phyloP scores from a whole-genome alignment of 2,797 vertebrate genomes.

The Etheostoma nigrum region DNA sequence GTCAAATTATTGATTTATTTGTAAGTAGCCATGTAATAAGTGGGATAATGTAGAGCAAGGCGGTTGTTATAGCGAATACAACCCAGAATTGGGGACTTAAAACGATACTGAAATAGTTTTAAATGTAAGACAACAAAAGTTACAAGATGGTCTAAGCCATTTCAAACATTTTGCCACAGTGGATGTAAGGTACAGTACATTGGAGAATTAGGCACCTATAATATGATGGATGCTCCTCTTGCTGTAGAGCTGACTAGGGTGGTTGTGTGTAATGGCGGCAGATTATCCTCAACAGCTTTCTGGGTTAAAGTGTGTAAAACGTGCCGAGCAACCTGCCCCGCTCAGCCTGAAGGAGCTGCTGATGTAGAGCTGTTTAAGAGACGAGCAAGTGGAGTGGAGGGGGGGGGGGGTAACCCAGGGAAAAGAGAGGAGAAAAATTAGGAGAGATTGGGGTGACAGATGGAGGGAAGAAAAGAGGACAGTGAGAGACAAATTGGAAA shows the following conservation, averaged over 20 bases:
- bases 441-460: constrained; percentile 45
- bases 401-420: background rate
- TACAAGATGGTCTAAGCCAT: background rate
- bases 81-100: too few species aligned
- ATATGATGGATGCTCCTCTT: constrained; percentile 28
- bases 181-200: constrained; percentile 4
- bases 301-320: constrained; percentile 39
- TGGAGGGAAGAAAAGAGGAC: constrained; percentile 38
- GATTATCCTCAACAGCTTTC: constrained; percentile 38
- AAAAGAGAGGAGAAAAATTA: constrained; percentile 31
- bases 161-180: constrained; percentile 24
- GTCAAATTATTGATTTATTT: too few species aligned
- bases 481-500: constrained; percentile 24
- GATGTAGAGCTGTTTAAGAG: constrained; percentile 15
- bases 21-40: too few species aligned
- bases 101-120: too few species aligned
- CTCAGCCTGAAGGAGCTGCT: constrained; percentile 36
- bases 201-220: constrained; percentile 29
- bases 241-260: background rate
- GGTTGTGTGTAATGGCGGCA: background rate
- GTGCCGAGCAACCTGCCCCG: constrained; percentile 17
- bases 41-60: too few species aligned
- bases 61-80: too few species aligned
- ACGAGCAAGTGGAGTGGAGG: background rate
- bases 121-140: background rate